These are phyloP conservation scores for Napeogenes inachia DNA, from an alignment of 2,888 invertebrate genomes.

Conservation along the genomic window DNA sequence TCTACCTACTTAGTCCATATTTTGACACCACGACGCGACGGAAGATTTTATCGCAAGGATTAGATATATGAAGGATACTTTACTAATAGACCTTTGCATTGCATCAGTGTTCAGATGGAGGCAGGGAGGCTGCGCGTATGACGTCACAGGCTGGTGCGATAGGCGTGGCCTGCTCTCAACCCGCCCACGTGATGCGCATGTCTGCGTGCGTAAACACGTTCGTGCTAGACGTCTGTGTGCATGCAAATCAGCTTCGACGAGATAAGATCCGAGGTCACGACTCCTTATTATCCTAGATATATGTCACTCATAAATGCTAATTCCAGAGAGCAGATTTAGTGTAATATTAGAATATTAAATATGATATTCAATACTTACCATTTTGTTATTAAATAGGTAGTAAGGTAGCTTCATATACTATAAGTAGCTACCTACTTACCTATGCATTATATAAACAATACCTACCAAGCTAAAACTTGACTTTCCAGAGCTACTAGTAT, in stretches of 20 bases:
- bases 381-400: no score
- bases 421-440: no score
- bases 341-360: no score
- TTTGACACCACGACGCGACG: background rate
- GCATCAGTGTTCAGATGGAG: background rate
- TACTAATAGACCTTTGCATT: constrained; percentile 2
- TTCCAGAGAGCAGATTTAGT: no score
- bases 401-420: no score
- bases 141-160: constrained; percentile 30
- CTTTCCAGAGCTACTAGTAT: no score
- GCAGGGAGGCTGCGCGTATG: constrained; percentile 31
- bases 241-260: constrained; percentile 40
- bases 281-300: background rate
- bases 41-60: background rate
- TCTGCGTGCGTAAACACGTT: constrained; percentile 2
- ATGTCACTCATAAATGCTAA: no score
- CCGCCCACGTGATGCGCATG: constrained; percentile 11
- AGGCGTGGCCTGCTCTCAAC: constrained; percentile 39
- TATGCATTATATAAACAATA: no score
- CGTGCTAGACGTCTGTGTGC: constrained; percentile 8
- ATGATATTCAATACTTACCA: no score
- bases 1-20: no score
- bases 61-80: constrained; percentile 6
- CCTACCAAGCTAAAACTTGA: no score
- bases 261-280: constrained; percentile 28